phyloP scores from a whole-genome alignment of 2,888 invertebrate genomes.

The Villa cingulata region DNA sequence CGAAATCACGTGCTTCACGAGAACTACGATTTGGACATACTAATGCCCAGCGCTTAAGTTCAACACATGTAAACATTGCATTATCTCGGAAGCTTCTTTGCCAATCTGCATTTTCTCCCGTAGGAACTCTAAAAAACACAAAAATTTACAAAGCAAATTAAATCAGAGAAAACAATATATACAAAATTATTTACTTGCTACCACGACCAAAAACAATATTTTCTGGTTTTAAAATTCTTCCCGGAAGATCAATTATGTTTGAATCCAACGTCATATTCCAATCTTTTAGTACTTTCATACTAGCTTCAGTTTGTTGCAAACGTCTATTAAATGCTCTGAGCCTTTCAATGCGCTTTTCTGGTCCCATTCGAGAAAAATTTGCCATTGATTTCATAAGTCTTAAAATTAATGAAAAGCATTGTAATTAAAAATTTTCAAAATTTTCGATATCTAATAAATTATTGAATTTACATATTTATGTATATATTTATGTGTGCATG shows the following conservation, averaged over 20 bases:
- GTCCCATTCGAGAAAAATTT: conserved; percentile 63
- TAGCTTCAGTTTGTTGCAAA: conserved; percentile 40
- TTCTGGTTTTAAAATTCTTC: conserved; percentile 51
- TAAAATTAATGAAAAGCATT: too few relatives aligned
- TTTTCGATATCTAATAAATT: too few relatives aligned
- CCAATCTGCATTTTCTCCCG: conserved; percentile 63
- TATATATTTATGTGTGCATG: too few relatives aligned
- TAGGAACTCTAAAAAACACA: conserved; percentile 19
- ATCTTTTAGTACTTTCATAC: conserved; percentile 45
- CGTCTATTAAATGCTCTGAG: conserved; percentile 53
- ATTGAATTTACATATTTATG: too few relatives aligned
- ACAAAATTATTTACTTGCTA: conserved; percentile 19
- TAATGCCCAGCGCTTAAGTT: conserved; percentile 34
- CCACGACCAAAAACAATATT: conserved; percentile 42
- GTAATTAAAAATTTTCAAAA: too few relatives aligned
- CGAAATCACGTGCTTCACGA: conserved; percentile 23
- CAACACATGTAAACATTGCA: conserved; percentile 29
- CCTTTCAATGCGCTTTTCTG: conserved; percentile 52
- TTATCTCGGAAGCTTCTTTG: conserved; percentile 47
- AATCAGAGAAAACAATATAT: not conserved
- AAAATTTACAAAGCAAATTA: not conserved
- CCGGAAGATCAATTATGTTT: conserved; percentile 48
- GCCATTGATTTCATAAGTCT: conserved; percentile 54
- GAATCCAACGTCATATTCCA: conserved; percentile 61
- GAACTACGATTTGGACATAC: conserved; percentile 24